Evolutionary conservation across 2,113 vertebrate species (phyloP).

Genomic region (Dolichotis patagonum): DNA sequence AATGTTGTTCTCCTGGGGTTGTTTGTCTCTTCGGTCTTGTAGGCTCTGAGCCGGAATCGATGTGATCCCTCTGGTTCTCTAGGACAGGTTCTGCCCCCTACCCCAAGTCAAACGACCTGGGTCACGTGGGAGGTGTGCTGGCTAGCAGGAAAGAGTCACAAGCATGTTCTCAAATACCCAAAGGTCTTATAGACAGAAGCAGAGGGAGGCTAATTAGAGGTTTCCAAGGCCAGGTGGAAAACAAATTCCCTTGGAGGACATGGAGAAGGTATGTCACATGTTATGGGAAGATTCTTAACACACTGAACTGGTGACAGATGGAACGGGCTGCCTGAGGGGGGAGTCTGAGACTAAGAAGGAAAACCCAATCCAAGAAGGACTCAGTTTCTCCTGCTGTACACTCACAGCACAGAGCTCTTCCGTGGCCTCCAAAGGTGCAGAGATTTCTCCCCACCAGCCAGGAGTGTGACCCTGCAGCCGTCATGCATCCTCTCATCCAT

Average conservation of each 20-base stretch:
- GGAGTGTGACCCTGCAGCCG: no score
- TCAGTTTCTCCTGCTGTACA: not conserved
- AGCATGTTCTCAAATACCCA: not conserved
- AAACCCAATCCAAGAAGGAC: not conserved
- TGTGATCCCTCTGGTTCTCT: not conserved
- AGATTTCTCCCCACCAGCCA: not conserved
- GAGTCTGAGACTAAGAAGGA: not conserved
- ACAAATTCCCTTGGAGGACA: not conserved
- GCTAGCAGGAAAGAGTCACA: not conserved
- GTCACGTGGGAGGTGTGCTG: not conserved
- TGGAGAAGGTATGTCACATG: not conserved
- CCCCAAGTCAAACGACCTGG: no score
- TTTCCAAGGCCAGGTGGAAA: not conserved
- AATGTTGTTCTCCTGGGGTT: not conserved
- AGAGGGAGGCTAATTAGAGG: not conserved
- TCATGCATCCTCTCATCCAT: not conserved
- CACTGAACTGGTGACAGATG: not conserved
- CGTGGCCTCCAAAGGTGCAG: not conserved
- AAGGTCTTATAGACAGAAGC: not conserved
- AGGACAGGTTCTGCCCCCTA: no score
- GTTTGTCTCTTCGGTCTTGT: not conserved
- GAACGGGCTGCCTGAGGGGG: not conserved
- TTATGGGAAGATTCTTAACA: not conserved
- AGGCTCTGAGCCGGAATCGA: not conserved
- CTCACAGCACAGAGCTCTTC: not conserved